Conservation (phyloP, 2,113 vertebrate genomes). For the Centropus bengalensis region DNA sequence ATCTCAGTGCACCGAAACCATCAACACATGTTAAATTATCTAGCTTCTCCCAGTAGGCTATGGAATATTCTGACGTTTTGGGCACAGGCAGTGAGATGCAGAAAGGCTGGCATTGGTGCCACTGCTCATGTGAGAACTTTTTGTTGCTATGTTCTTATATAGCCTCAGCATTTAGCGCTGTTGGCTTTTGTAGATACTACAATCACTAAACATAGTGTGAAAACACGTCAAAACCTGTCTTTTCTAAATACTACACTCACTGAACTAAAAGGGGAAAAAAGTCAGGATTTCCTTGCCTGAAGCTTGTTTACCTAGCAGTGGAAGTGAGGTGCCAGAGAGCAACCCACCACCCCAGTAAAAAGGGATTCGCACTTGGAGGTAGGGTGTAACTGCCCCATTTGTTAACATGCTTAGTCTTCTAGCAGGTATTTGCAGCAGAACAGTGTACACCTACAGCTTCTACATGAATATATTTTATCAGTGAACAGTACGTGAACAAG, state of each 20-base stretch:
- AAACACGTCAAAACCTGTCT: no score
- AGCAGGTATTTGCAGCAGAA: neutral
- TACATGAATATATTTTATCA: neutral
- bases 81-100: neutral
- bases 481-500: neutral
- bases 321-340: neutral
- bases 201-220: neutral
- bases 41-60: neutral
- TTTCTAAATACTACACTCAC: no score
- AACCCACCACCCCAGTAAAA: neutral
- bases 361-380: neutral
- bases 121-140: neutral
- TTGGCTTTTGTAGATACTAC: neutral
- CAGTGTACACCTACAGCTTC: neutral
- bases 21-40: neutral
- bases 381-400: neutral
- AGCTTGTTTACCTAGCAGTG: neutral
- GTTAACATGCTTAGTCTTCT: neutral
- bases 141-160: neutral
- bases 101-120: neutral
- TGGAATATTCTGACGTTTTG: neutral
- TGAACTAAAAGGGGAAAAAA: neutral
- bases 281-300: neutral
- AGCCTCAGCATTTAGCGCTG: neutral
- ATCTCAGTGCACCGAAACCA: neutral